A percentile compares a stretch with the other conserved stretches of the same genome.
Evolutionary conservation across 2,113 vertebrate species (phyloP).

Genomic region (Cettia cetti): DNA sequence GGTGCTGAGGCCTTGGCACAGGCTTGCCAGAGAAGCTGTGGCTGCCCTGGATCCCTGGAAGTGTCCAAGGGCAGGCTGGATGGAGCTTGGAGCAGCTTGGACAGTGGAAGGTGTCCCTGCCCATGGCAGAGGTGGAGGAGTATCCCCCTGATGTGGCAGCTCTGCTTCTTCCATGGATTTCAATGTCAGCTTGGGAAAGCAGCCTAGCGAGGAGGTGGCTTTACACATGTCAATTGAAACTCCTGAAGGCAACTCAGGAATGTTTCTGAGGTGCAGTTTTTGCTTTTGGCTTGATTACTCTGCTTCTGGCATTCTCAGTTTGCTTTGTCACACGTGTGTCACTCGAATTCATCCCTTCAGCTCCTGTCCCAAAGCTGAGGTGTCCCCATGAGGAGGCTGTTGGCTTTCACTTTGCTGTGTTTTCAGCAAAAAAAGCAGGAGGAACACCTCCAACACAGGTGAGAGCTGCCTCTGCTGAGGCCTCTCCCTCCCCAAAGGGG

Average conservation of each 20-base stretch:
- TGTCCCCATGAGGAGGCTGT: rapidly evolving
- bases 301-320: not conserved
- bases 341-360: not conserved
- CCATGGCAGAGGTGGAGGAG: not conserved
- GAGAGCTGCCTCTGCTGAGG: not conserved
- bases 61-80: not conserved
- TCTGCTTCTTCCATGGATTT: not conserved
- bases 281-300: not conserved
- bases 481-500: not conserved
- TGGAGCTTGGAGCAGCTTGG: rapidly evolving
- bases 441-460: not conserved
- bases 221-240: rapidly evolving
- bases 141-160: rapidly evolving
- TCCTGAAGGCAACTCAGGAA: not conserved
- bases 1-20: rapidly evolving
- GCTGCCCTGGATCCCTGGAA: not conserved
- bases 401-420: not conserved
- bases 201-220: not conserved
- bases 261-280: not conserved
- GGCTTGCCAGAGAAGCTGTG: not conserved
- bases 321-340: rapidly evolving
- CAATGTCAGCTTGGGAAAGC: not conserved
- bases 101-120: rapidly evolving
- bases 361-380: not conserved
- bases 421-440: not conserved